Evolutionary conservation across 2,888 invertebrate genomes (phyloP), one percentile per base, ranked within the genome.

Genomic region (Punctoribates punctum): DNA sequence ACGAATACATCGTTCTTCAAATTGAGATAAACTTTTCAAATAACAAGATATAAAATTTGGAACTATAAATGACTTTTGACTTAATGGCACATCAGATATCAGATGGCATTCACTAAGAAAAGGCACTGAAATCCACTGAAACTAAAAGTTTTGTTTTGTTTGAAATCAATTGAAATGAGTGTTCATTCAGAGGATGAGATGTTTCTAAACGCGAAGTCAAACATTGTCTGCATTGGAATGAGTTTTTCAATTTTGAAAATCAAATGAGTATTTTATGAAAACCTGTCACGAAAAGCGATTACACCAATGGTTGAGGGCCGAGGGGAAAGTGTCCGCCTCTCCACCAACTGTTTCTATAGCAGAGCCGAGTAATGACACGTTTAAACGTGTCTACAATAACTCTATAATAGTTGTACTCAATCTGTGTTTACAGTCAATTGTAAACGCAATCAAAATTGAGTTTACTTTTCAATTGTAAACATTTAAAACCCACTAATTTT

Each of bases 1-100:
- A 92, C 83, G 90, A 89, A 84, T 92, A 92, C 89, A 92, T 90
- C 46, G 57, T n/a, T n/a, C 20, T 51, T 51, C 20, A 51, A 9
- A 4, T 20, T 20, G 9, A 57, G 8, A 57, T n/a, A 54, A 57
- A 20, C 57, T 25, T 25, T 81, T 88, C 75, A 51, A 42, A 48
- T 34, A 70, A 57, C 57, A 57, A 51, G 3, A 48, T 9, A 57
- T 57, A 57, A 29, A 8, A 42, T 34, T 46, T 46, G 20, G 15
- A 62, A 29, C 17, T 62, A 27, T 17, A 34, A 34, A 62, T 62
- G 62, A 62, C 62, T 62, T 62, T 62, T 13, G 27, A 62, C 17
- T 29, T 62, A 17, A 62, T 62, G 62, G 62, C 62, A 62, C 62
- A 27, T 62, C 62, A 62, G 57, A 23, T 57, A 20, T 57, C 25